A percentile compares a stretch with the other conserved stretches of the same genome.
Conservation (phyloP, 2,113 vertebrate species). For the Lota lota region DNA sequence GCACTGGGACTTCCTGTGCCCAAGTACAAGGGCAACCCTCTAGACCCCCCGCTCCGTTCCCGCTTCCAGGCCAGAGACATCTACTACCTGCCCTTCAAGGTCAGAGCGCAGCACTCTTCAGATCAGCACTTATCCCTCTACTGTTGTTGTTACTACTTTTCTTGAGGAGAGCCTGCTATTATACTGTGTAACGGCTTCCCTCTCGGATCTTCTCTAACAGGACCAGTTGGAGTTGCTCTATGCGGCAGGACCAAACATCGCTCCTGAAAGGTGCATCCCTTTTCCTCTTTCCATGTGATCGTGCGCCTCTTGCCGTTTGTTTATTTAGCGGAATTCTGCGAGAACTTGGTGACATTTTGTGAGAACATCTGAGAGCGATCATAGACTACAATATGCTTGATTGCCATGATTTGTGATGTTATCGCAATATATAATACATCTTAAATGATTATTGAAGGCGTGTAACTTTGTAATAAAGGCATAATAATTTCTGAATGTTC, state of each 20-base stretch:
- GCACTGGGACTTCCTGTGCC: constrained; percentile 94
- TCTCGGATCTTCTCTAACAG: constrained; percentile 70
- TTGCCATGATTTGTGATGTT: too few species aligned
- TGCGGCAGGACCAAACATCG: constrained; percentile 79
- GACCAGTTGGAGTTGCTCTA: constrained; percentile 91
- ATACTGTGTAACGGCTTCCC: neutral
- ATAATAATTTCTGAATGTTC: too few species aligned
- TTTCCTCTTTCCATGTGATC: neutral
- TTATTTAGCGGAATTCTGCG: neutral
- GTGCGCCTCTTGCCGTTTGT: neutral
- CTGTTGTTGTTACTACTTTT: neutral
- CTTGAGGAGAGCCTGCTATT: too few species aligned
- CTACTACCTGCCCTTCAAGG: constrained; percentile 94
- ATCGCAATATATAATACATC: too few species aligned
- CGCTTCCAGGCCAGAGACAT: constrained; percentile 96
- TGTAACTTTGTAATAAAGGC: too few species aligned
- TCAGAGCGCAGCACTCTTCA: constrained; percentile 38
- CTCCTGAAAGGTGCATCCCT: constrained; percentile 83
- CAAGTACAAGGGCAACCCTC: constrained; percentile 88
- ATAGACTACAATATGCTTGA: too few species aligned
- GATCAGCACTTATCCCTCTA: neutral
- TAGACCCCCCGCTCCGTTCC: constrained; percentile 95
- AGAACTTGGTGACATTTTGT: too few species aligned
- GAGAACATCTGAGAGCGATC: neutral
- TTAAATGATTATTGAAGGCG: too few species aligned